Percentiles rank a stretch among this genome's conserved stretches.
Evolutionary conservation across 2,113 vertebrate genomes (phyloP).

Genomic region (Mormoops blainvillei): DNA sequence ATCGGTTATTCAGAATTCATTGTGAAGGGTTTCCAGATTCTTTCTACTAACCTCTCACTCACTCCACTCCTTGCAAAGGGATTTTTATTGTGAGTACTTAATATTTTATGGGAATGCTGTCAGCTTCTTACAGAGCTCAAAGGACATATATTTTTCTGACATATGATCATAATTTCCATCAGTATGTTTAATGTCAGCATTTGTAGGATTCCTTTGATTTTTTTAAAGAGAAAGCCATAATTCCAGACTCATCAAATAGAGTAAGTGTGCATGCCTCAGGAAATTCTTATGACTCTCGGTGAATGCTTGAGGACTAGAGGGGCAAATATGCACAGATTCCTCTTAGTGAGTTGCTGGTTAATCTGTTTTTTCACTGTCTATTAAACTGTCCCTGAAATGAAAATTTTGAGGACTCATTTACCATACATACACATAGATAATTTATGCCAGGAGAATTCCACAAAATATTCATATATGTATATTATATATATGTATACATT

Average conservation of each 20-base stretch:
- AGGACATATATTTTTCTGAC: constrained; percentile 78
- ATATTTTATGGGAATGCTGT: constrained; percentile 75
- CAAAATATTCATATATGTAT: background rate
- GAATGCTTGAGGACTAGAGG: constrained; percentile 36
- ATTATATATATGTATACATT: background rate
- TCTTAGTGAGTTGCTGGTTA: background rate
- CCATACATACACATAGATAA: background rate
- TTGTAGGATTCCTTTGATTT: constrained; percentile 75
- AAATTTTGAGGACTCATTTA: background rate
- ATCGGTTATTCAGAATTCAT: constrained; percentile 55
- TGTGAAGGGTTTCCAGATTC: constrained; percentile 44
- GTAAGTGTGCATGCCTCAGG: constrained; percentile 43
- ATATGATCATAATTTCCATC: constrained; percentile 78
- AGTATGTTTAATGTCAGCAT: constrained; percentile 77
- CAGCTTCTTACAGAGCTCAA: constrained; percentile 70
- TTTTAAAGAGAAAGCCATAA: constrained; percentile 68
- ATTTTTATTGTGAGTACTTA: constrained; percentile 72
- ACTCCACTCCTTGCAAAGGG: constrained; percentile 40
- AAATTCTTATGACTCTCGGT: constrained; percentile 64
- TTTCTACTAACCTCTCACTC: constrained; percentile 30
- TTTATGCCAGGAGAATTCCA: background rate
- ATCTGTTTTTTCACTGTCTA: background rate
- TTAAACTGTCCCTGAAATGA: background rate
- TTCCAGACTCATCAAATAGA: constrained; percentile 43
- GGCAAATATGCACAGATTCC: background rate